phyloP scores from a whole-genome alignment of 2,888 invertebrate species.

The Nomada ferruginata region DNA sequence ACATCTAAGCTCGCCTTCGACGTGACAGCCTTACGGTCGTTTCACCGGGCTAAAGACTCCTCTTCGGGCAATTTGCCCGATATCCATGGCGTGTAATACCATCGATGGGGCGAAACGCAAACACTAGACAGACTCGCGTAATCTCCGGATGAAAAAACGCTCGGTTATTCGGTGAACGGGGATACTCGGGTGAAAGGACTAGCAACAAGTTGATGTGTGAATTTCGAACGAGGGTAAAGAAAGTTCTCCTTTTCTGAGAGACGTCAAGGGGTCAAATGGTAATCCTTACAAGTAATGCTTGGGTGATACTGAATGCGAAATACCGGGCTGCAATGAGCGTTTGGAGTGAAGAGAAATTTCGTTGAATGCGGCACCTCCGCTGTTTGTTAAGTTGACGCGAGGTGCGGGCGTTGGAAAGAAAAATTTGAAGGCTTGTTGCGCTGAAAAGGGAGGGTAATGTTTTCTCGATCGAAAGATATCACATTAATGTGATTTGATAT shows the following conservation, averaged over 20 bases:
- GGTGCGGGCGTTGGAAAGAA: too few species aligned
- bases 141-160: not conserved
- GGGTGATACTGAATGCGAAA: not conserved
- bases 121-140: conserved; percentile 37
- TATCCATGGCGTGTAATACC: conserved; percentile 51
- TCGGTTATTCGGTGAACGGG: not conserved
- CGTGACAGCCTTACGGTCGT: conserved; percentile 52
- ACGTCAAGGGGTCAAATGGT: not conserved
- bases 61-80: conserved; percentile 62
- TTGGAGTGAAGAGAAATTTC: not conserved
- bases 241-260: not conserved
- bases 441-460: too few species aligned
- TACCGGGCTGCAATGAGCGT: not conserved
- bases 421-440: too few species aligned
- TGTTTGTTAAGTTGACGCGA: too few species aligned
- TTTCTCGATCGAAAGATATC: too few species aligned
- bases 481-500: too few species aligned
- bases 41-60: conserved; percentile 56
- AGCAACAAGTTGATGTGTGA: conserved; percentile 57
- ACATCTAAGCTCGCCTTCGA: conserved; percentile 61
- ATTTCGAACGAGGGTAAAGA: conserved; percentile 8
- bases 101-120: conserved; percentile 39
- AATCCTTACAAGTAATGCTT: not conserved
- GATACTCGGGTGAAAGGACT: not conserved
- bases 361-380: not conserved